These are phyloP conservation scores for Rafetus swinhoei DNA, from an alignment of 2,113 vertebrate species.

Conservation along the genomic window DNA sequence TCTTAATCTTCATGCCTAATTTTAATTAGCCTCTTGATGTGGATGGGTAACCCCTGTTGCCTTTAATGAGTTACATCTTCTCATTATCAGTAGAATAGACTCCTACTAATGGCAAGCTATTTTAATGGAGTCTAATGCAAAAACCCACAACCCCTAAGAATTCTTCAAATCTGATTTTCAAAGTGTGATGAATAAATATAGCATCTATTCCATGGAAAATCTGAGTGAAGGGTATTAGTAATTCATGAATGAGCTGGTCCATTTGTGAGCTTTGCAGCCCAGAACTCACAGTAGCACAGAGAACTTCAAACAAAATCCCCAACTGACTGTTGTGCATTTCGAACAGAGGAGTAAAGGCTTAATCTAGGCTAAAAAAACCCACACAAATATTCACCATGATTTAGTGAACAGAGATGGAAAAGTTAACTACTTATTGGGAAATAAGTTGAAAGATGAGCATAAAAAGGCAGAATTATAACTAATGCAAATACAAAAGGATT, in stretches of 20 bases:
- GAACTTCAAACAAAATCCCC: conserved; percentile 55
- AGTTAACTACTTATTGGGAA: conserved; percentile 41
- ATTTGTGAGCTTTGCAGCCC: conserved; percentile 66
- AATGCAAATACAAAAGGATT: background rate
- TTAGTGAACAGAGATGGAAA: conserved; percentile 41
- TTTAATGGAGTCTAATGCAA: conserved; percentile 42
- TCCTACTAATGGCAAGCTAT: background rate
- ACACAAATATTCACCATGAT: background rate
- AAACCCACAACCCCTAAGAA: background rate
- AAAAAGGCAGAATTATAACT: background rate
- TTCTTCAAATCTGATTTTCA: conserved; percentile 52
- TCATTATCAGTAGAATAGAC: conserved; percentile 29
- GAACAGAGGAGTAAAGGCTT: conserved; percentile 36
- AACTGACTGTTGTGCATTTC: conserved; percentile 31
- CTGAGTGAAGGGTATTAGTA: conserved; percentile 64
- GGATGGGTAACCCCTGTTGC: conserved; percentile 39
- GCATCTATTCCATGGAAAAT: conserved; percentile 62
- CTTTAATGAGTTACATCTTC: conserved; percentile 46
- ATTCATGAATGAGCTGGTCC: conserved; percentile 60
- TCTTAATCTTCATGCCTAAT: conserved; percentile 54
- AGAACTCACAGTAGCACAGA: conserved; percentile 45
- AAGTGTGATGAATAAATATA: conserved; percentile 39
- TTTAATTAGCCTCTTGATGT: conserved; percentile 63
- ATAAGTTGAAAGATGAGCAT: background rate
- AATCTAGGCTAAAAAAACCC: background rate